A percentile compares a stretch with the other conserved stretches of the same genome.
Conservation (phyloP, 1,140 invertebrate species). For the Cydia amplana region DNA sequence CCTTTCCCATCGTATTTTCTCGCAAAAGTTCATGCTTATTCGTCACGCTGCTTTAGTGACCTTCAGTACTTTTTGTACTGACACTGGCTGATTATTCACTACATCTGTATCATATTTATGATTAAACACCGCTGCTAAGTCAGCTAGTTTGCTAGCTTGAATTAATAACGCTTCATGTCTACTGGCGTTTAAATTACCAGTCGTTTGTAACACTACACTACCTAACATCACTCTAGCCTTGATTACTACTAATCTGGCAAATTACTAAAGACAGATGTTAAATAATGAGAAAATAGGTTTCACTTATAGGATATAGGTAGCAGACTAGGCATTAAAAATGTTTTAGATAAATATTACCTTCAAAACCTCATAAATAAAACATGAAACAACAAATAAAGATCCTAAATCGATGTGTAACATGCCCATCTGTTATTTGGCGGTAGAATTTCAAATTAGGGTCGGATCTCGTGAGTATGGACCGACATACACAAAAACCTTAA, state of each 20-base stretch:
- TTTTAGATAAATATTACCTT: neutral
- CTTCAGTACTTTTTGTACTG: no score
- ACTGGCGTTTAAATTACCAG: neutral
- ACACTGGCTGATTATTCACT: no score
- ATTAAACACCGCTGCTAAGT: no score
- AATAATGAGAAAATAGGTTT: neutral
- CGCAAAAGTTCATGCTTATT: no score
- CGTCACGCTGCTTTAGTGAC: no score
- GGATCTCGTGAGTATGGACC: neutral
- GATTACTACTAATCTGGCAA: neutral
- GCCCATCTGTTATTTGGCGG: neutral
- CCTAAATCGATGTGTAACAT: constrained; percentile 13
- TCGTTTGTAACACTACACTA: neutral
- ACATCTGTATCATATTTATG: no score
- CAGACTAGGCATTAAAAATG: neutral
- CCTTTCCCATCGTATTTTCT: no score
- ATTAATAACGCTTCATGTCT: no score
- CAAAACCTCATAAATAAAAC: neutral
- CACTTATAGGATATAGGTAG: neutral
- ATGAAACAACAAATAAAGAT: constrained; percentile 10
- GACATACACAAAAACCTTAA: neutral
- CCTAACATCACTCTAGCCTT: neutral
- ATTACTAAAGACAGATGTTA: neutral
- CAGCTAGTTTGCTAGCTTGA: no score
- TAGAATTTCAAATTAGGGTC: constrained; percentile 28